Percentiles rank a stretch among this genome's conserved stretches.
Conservation (phyloP, 2,797 vertebrate species). For the Halcyon smyrnensis region DNA sequence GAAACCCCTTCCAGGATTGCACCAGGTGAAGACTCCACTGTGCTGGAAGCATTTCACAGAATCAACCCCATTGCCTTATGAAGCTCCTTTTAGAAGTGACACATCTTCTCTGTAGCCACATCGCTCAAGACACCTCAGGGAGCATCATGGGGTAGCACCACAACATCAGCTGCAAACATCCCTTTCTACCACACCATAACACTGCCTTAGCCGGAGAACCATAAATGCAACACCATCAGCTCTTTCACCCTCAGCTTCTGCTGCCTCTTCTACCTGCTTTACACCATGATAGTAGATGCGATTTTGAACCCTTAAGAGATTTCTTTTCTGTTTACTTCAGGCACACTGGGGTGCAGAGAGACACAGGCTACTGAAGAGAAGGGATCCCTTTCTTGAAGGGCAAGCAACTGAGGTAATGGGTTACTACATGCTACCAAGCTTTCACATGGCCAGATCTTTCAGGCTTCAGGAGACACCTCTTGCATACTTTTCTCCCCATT, state of each 20-base stretch:
- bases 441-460: not conserved
- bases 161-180: not conserved
- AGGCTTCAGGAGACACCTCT: not conserved
- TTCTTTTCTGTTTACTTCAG: not conserved
- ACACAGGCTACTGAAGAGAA: not conserved
- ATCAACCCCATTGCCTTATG: not conserved
- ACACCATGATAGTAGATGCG: not conserved
- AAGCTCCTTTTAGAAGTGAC: not conserved
- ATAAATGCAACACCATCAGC: not conserved
- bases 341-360: not conserved
- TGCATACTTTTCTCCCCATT: not conserved
- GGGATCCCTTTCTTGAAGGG: not conserved
- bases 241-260: not conserved
- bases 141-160: not conserved
- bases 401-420: not conserved
- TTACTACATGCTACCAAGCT: accelerated
- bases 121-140: not conserved
- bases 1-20: not conserved
- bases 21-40: not conserved
- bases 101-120: not conserved
- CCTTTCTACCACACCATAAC: not conserved
- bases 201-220: not conserved
- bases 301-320: not conserved
- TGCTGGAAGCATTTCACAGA: not conserved
- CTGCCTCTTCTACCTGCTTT: not conserved